These are phyloP conservation scores for Eledona agricola DNA, from an alignment of 2,888 invertebrate genomes.

Conservation along the genomic window DNA sequence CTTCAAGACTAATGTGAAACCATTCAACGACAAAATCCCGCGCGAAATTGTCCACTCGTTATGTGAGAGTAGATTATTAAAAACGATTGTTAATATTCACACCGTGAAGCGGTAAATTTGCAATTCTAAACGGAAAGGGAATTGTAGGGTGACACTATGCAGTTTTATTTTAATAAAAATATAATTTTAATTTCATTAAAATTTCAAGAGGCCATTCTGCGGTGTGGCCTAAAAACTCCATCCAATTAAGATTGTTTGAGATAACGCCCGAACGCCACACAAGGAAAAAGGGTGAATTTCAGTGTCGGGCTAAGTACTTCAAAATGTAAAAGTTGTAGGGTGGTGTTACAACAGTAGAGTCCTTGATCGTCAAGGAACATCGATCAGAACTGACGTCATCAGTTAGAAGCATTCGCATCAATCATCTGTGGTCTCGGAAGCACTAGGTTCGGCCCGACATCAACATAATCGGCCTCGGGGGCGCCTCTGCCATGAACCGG, in stretches of 20 bases:
- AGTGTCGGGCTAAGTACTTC: constrained; percentile 6
- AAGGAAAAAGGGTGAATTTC: constrained; percentile 4
- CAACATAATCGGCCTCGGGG: constrained; percentile 36
- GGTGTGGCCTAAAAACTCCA: constrained; percentile 10
- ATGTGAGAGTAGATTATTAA: too few species aligned
- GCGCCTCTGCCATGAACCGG: constrained; percentile 22
- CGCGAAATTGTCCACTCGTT: too few species aligned
- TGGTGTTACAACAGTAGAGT: constrained; percentile 21
- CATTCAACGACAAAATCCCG: too few species aligned
- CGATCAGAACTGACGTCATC: constrained; percentile 39
- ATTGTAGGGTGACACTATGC: constrained; percentile 17
- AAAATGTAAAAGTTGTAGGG: constrained; percentile 19
- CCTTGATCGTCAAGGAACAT: constrained; percentile 37
- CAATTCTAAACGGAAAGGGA: too few species aligned
- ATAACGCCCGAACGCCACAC: not conserved
- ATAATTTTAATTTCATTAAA: constrained; percentile 19
- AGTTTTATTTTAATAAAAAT: constrained; percentile 19
- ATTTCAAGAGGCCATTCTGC: constrained; percentile 10
- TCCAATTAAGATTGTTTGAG: constrained; percentile 14
- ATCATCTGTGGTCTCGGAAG: constrained; percentile 38
- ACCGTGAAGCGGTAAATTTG: too few species aligned
- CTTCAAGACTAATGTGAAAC: too few species aligned
- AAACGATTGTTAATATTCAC: too few species aligned
- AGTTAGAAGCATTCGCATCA: constrained; percentile 32
- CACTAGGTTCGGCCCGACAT: constrained; percentile 29